Percentiles rank a stretch among this genome's conserved stretches.
These are phyloP conservation scores for Eulithis prunata DNA, from an alignment of 2,888 invertebrate species.

Conservation along the genomic window DNA sequence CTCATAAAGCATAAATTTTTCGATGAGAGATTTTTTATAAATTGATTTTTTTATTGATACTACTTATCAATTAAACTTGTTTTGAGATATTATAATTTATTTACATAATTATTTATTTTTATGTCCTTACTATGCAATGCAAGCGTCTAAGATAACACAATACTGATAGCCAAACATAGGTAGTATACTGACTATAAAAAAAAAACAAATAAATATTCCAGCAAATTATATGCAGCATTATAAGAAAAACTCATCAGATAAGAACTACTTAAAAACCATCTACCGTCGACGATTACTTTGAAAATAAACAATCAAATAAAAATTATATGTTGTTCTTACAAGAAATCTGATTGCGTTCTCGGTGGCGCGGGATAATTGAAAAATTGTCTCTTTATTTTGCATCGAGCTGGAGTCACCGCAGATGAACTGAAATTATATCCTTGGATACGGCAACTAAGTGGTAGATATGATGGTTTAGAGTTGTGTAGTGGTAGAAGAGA, in stretches of 20 bases:
- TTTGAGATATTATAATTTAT: too few relatives aligned
- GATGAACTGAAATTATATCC: slow-evolving; percentile 67
- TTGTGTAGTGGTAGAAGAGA: background rate
- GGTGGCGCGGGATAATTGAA: slow-evolving; percentile 74
- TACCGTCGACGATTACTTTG: slow-evolving; percentile 25
- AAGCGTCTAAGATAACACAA: background rate
- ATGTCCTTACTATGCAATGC: too few relatives aligned
- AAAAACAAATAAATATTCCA: background rate
- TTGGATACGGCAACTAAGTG: slow-evolving; percentile 37
- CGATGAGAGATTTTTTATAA: too few relatives aligned
- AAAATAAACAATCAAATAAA: slow-evolving; percentile 35
- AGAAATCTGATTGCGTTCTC: slow-evolving; percentile 70
- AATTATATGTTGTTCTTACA: slow-evolving; percentile 48
- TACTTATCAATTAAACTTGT: too few relatives aligned
- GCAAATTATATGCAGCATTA: slow-evolving; percentile 19
- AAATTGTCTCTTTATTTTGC: slow-evolving; percentile 73
- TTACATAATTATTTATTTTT: too few relatives aligned
- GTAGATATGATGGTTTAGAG: slow-evolving; percentile 29
- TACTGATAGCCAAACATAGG: background rate
- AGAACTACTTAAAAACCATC: slow-evolving; percentile 11
- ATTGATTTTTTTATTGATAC: too few relatives aligned
- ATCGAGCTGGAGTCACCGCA: slow-evolving; percentile 53
- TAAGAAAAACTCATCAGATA: slow-evolving; percentile 26
- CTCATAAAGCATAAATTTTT: too few relatives aligned
- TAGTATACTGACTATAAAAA: background rate